These are phyloP conservation scores for Guaruba guarouba DNA, from an alignment of 2,113 vertebrate species.

Conservation along the genomic window DNA sequence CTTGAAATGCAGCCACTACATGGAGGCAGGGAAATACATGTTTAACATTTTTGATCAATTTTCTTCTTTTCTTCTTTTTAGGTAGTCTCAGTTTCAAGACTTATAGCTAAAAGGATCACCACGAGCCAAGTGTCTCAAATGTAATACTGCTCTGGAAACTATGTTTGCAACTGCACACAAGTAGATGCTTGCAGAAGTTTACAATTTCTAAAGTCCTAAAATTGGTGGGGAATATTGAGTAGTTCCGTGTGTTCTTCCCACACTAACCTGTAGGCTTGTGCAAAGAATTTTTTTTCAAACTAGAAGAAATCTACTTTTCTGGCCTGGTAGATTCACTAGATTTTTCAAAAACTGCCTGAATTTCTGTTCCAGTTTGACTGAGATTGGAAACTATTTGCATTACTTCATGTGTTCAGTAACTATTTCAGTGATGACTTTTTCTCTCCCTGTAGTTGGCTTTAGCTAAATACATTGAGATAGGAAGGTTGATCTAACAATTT, in stretches of 20 bases:
- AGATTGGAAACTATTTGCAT: not conserved
- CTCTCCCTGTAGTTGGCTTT: not conserved
- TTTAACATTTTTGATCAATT: not conserved
- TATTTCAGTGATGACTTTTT: not conserved
- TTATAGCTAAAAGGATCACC: not conserved
- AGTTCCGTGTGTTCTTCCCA: not conserved
- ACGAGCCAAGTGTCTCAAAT: accelerated
- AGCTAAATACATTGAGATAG: not conserved
- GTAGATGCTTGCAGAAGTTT: not conserved
- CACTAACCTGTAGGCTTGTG: not conserved
- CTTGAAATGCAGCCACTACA: not conserved
- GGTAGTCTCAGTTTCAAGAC: not conserved
- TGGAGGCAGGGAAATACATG: not conserved
- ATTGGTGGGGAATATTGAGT: not conserved
- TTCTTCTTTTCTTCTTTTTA: not conserved
- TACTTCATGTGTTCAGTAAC: not conserved
- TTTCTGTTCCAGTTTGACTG: not conserved
- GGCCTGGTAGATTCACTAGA: not conserved
- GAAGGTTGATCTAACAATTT: not conserved
- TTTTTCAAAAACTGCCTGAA: not conserved
- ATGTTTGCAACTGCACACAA: not conserved
- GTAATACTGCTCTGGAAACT: not conserved
- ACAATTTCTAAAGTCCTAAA: not conserved
- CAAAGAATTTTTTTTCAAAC: not conserved
- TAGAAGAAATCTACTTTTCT: not conserved